phyloP scores from a whole-genome alignment of 2,113 vertebrate genomes.

The Ia io region DNA sequence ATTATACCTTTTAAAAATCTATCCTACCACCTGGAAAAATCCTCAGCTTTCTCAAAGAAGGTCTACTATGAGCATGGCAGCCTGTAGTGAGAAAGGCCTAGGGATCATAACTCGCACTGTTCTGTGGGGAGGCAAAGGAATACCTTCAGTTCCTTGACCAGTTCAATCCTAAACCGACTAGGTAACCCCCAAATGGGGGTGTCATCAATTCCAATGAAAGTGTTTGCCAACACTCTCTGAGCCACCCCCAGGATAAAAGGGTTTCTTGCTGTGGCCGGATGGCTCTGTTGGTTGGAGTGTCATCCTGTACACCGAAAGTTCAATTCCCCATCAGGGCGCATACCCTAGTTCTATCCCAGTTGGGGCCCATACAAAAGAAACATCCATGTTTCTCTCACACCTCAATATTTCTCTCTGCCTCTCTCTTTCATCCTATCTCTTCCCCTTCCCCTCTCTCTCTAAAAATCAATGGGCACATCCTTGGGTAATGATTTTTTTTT shows the following conservation, averaged over 20 bases:
- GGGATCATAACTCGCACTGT: neutral
- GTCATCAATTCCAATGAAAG: neutral
- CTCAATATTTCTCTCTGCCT: too few species aligned
- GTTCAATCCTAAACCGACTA: neutral
- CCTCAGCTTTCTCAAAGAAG: neutral
- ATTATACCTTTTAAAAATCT: neutral
- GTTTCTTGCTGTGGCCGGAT: neutral
- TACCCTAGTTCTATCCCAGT: neutral
- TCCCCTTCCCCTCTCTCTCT: neutral
- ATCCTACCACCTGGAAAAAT: neutral
- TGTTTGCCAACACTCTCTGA: neutral
- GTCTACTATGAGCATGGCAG: neutral
- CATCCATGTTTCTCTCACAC: neutral
- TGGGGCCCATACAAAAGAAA: neutral
- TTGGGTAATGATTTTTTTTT: neutral
- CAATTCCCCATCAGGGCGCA: neutral
- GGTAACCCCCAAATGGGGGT: neutral
- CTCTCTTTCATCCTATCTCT: too few species aligned
- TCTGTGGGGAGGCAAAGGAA: neutral
- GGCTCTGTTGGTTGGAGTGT: neutral
- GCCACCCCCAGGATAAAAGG: neutral
- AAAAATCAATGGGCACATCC: neutral
- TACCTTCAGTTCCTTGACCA: neutral
- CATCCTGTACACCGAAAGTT: neutral
- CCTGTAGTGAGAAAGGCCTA: neutral